Percentiles rank a stretch among this genome's conserved stretches.
phyloP scores from a whole-genome alignment of 37 sponge, comb jelly and placozoan genomes.

The Spongilla lacustris region DNA sequence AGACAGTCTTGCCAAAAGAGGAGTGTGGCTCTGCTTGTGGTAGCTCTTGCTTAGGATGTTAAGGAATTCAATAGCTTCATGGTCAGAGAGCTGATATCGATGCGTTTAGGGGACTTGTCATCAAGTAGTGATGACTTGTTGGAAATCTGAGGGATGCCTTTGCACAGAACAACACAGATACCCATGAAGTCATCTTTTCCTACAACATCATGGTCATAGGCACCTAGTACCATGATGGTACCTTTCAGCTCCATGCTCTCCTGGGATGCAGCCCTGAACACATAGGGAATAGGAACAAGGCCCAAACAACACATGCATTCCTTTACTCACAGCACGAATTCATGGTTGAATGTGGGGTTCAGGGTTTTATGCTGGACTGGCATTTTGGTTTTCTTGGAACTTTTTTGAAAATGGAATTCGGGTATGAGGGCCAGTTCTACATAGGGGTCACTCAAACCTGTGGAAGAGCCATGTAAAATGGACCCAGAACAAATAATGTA shows the following conservation, averaged over 20 bases:
- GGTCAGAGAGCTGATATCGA: neutral
- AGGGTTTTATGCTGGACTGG: slow-evolving; percentile 29
- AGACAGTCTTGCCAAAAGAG: too few relatives aligned
- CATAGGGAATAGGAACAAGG: neutral
- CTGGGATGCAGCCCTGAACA: slow-evolving; percentile 4
- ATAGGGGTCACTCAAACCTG: slow-evolving; percentile 64
- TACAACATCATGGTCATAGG: slow-evolving; percentile 62
- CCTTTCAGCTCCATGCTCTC: slow-evolving; percentile 31
- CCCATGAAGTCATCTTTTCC: slow-evolving; percentile 56
- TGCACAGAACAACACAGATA: slow-evolving; percentile 49
- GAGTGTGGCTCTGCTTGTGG: too few relatives aligned
- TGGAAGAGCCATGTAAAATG: neutral
- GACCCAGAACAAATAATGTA: too few relatives aligned
- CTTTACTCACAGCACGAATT: slow-evolving; percentile 50
- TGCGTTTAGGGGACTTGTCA: neutral
- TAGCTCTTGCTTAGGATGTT: too few relatives aligned
- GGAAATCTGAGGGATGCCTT: slow-evolving; percentile 28
- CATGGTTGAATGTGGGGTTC: slow-evolving; percentile 54
- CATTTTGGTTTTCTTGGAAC: slow-evolving; percentile 26
- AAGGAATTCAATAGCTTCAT: neutral
- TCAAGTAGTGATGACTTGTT: neutral
- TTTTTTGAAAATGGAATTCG: neutral
- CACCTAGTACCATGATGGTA: slow-evolving; percentile 38
- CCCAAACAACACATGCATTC: neutral
- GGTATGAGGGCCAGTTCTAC: slow-evolving; percentile 28